Percentiles rank a stretch among this genome's conserved stretches.
phyloP scores from a whole-genome alignment of 2,113 vertebrate genomes.

The Bucco capensis region DNA sequence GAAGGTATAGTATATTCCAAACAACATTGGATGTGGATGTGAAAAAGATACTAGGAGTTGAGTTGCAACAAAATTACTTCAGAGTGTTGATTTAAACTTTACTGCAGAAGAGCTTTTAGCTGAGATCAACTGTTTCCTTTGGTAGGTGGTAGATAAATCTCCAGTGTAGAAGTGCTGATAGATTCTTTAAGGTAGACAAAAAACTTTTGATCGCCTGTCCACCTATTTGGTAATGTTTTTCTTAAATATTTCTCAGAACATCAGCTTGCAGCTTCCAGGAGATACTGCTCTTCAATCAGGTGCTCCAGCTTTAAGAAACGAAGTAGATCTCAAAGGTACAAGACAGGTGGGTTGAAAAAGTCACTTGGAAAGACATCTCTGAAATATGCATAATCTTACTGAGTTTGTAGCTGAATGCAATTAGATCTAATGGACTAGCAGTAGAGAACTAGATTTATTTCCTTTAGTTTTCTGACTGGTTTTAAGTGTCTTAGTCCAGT shows the following conservation, averaged over 20 bases:
- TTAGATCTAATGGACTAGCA: neutral
- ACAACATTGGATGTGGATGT: neutral
- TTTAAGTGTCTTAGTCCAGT: neutral
- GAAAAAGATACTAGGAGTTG: neutral
- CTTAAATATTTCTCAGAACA: slow-evolving; percentile 64
- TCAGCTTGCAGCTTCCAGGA: slow-evolving; percentile 56
- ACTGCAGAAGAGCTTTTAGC: neutral
- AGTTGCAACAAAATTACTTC: neutral
- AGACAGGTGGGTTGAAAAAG: slow-evolving; percentile 64
- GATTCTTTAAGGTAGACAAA: neutral
- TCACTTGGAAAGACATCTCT: neutral
- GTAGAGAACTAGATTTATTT: neutral
- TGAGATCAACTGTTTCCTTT: neutral
- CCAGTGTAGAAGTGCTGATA: neutral
- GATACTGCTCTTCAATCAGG: slow-evolving; percentile 7
- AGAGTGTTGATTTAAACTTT: neutral
- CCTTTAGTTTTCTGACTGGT: neutral
- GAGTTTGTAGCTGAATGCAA: neutral
- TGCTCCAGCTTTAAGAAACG: slow-evolving; percentile 71
- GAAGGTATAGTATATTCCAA: neutral
- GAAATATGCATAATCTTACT: neutral
- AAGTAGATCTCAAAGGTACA: slow-evolving; percentile 70
- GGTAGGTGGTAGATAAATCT: too few species aligned
- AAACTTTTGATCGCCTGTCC: neutral
- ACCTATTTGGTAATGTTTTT: neutral